Percentiles rank a stretch among this genome's conserved stretches.
Evolutionary conservation across 2,113 vertebrate genomes (phyloP).

Genomic region (Lasiurus borealis): DNA sequence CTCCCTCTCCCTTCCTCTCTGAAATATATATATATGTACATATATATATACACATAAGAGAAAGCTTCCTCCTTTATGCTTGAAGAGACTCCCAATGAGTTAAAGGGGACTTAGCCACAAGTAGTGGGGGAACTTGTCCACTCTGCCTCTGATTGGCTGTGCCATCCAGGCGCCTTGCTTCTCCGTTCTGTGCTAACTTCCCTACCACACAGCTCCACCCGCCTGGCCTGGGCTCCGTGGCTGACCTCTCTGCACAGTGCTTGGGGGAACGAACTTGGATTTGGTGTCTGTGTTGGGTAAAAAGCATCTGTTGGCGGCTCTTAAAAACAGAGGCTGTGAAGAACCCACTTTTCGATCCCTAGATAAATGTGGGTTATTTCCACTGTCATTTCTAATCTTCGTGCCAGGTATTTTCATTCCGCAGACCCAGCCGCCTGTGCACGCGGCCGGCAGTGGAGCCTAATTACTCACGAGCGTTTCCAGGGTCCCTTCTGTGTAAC

Average conservation of each 20-base stretch:
- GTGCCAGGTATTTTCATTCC: not conserved
- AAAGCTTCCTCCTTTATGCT: not conserved
- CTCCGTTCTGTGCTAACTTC: not conserved
- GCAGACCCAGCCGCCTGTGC: not conserved
- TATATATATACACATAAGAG: too few species aligned
- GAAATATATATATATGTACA: too few species aligned
- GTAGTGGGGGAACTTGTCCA: not conserved
- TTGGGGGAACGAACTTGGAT: not conserved
- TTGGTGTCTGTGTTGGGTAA: not conserved
- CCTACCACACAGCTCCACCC: not conserved
- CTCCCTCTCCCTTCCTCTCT: too few species aligned
- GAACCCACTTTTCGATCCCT: not conserved
- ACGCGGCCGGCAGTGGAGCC: too few species aligned
- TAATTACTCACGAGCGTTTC: not conserved
- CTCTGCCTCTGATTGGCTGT: not conserved
- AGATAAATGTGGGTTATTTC: conserved; percentile 7
- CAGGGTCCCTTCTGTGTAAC: not conserved
- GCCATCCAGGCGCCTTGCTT: not conserved
- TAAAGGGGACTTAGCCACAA: not conserved
- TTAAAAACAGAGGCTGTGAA: not conserved
- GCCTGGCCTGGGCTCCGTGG: not conserved
- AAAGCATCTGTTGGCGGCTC: not conserved
- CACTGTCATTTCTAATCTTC: not conserved
- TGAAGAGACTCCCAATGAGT: not conserved
- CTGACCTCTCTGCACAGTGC: not conserved